Base-by-base conservation (phyloP, 2,888 invertebrate species). In the Rhagonycha lutea region DNA sequence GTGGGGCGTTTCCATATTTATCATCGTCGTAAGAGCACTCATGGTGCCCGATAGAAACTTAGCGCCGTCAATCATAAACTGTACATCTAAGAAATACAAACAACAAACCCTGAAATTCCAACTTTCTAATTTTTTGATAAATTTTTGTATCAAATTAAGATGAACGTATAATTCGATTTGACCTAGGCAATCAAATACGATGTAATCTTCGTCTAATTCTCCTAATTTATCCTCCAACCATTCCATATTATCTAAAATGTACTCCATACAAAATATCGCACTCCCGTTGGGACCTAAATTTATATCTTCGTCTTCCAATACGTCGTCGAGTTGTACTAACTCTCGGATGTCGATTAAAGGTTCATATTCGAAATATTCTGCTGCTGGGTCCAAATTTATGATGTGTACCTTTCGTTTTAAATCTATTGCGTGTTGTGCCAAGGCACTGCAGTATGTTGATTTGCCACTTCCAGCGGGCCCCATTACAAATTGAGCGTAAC, bases 101-200 rank as follows among this genome's bases (percentile, higher is more conserved):
- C 94, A 95, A 88, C 98, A 98, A 69, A 98, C 89, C 78, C 94
- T 92, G 86, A 98, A 99, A 88, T 97, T 95, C 94, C 97, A 95
- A 72, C 92, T 90, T 85, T 96, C 93, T 24, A 98, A 89, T 67
- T 92, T 88, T 47, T 94, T 92, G 0, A 96, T 94, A n/a, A 98
- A 88, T 83, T 93, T 91, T 81, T 92, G 92, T 88, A 98, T 95
- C 32, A 96, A 94, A 0, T 95, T 94, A 85, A 99, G 90, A 88
- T 99, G 99, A 1, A 98, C 98, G 88, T 98, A 99, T 24, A 99
- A 89, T 88, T 99, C 99, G 74, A 99, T 98, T 90, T 99, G 99
- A 0, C 99, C 99, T 0, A 99, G 99, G 87, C 98, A 98, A 89
- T 99, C 99, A 84, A 99, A 98, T 28, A 99, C 89, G 68, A 98